Base-by-base conservation (phyloP, 2,113 vertebrate genomes). In the Willisornis vidua region DNA sequence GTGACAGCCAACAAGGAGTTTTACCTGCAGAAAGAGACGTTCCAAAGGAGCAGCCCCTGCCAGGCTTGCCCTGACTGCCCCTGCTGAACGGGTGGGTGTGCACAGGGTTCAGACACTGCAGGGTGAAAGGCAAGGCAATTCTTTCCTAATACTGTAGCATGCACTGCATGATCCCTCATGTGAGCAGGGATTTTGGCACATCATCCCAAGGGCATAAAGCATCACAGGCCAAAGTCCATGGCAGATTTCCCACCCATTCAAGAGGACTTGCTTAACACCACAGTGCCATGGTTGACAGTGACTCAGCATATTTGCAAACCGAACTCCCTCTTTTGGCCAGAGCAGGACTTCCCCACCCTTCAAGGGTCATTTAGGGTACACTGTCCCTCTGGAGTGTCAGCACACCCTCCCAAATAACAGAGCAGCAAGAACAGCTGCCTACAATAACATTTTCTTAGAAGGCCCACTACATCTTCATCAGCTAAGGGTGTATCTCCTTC, bases 281-380 rank as follows among this genome's bases (percentile, higher is more conserved):
- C 48, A 51, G 31, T 6, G 1, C 29, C 23, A 11, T 0, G 2
- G n/a, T 1, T 3, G 0, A n/a, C 78, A 82, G 51, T 1, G 1
- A 10, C 52, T 3, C 0, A 55, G 39, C 3, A 0, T 3, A 25
- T 75, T 85, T 62, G 48, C 58, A 67, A 78, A 75, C 20, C 23
- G 18, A 74, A 39, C 17, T 54, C 48, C 15, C 11, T 68, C 45
- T 49, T 66, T 52, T 18, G 14, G 31, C 48, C 54, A 46, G 48
- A 81, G n/a, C 37, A 70, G 23, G 25, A 35, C 43, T n/a, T 54
- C 33, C 35, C 19, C 31, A 62, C 1, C 51, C 51, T 25, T 26
- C 9, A 25, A 26, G 2, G 0, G 41, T 54, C 61, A 45, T 12
- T 76, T 6, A 45, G 51, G 43, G 61, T 58, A 45, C 2, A 1